Evolutionary conservation across 2,797 vertebrate species (phyloP), one percentile per base, ranked within the genome.

Genomic region (Bucorvus abyssinicus): DNA sequence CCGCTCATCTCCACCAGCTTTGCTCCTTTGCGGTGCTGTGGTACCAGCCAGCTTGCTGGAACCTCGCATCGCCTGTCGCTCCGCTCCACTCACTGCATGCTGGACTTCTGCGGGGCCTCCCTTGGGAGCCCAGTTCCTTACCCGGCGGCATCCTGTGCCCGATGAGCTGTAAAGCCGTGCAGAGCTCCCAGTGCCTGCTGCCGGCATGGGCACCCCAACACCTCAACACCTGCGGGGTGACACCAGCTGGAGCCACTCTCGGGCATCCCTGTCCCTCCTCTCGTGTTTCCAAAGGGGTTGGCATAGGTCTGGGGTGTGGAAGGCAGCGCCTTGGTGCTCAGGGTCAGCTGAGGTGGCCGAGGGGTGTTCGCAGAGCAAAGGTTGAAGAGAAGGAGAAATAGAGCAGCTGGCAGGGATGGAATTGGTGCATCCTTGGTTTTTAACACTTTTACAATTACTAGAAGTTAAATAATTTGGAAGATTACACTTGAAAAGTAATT

Each of bases 201-300:
- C 68, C 26, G 1, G 42, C 60, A 26, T 3, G 7, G 80, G 36
- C 56, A n/a, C 47, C 40, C 40, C 23, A 5, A 5, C 34, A 15
- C 63, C 47, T 19, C 20, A 22, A 22, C 47, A 49, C 47, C 47
- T 22, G 47, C 14, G 3, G n/a, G 82, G 55, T 60, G 65, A 20
- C 24, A 13, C 36, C 56, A 9, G 30, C 34, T 9, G 30, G 49
- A 56, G 30, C 42, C 34, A 17, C 24, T 10, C 50, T 10, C 0
- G 2, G n/a, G 38, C 1, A 1, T 47, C 32, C 23, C 49, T 3
- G 0, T 52, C 49, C 59, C 57, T 57, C 36, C 27, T 21, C 7
- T 12, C 3, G 2, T 7, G 38, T 27, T 64, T 40, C n/a, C 44
- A 7, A 30, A 59, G 36, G 40, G 34, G 44, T 61, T 19, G 67